A percentile compares a stretch with the other conserved stretches of the same genome.
phyloP scores from a whole-genome alignment of 2,113 vertebrate genomes.

The Zapus hudsonius region DNA sequence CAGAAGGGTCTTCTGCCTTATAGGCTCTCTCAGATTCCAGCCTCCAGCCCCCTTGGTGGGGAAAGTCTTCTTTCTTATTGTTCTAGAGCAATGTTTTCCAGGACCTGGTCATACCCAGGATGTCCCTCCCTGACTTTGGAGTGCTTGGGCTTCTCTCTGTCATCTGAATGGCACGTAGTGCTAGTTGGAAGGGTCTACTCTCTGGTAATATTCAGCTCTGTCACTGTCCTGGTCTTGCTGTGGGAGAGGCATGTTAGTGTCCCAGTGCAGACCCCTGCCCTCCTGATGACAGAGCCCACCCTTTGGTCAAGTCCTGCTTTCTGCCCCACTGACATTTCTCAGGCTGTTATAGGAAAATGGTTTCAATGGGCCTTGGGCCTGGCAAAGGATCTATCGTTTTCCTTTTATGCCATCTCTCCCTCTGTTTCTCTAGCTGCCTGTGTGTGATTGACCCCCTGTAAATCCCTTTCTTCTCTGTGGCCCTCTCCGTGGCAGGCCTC shows the following conservation, averaged over 20 bases:
- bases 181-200: background rate
- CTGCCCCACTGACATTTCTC: background rate
- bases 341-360: background rate
- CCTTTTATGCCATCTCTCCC: background rate
- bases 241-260: background rate
- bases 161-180: background rate
- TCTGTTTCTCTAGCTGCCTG: background rate
- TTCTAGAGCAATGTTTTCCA: background rate
- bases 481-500: background rate
- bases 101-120: background rate
- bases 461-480: background rate
- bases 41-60: background rate
- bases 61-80: background rate
- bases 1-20: background rate
- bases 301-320: background rate
- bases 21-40: background rate
- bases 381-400: background rate
- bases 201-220: background rate
- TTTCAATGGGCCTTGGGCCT: background rate
- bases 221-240: background rate
- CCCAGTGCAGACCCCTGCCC: background rate
- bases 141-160: background rate
- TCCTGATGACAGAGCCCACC: background rate
- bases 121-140: background rate
- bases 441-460: constrained; percentile 12